Conservation (phyloP, 2,888 invertebrate species). For the Siphonodentalium dalli region DNA sequence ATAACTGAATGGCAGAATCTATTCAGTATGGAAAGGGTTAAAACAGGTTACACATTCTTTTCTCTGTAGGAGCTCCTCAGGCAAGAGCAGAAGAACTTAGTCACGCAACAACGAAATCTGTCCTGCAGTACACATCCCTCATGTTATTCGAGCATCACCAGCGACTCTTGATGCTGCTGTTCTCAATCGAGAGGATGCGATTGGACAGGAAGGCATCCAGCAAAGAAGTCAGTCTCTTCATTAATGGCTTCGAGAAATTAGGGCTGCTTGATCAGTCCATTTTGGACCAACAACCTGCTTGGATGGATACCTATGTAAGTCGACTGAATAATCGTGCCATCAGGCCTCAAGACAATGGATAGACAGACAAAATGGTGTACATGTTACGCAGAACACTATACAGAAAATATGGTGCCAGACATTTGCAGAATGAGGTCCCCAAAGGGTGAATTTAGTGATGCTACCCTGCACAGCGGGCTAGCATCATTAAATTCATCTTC, state of each 20-base stretch:
- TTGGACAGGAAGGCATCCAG: constrained; percentile 47
- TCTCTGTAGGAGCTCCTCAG: constrained; percentile 48
- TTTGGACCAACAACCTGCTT: constrained; percentile 53
- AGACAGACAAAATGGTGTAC: too few species aligned
- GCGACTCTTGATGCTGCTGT: constrained; percentile 51
- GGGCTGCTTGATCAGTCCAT: constrained; percentile 44
- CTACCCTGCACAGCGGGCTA: too few species aligned
- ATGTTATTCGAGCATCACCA: constrained; percentile 62
- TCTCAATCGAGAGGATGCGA: constrained; percentile 56
- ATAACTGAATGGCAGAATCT: too few species aligned
- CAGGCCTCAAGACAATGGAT: too few species aligned
- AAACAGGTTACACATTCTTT: background rate
- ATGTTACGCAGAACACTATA: too few species aligned
- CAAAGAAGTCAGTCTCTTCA: constrained; percentile 58
- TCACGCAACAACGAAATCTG: constrained; percentile 49
- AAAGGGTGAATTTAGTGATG: too few species aligned
- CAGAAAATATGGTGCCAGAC: too few species aligned
- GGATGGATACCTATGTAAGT: constrained; percentile 52
- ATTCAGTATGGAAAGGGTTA: background rate
- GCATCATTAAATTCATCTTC: too few species aligned
- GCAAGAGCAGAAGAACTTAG: constrained; percentile 59
- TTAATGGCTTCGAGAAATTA: constrained; percentile 57
- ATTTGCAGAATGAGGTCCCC: too few species aligned
- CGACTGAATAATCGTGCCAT: background rate
- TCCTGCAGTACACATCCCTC: constrained; percentile 49